Conservation (phyloP, 2,797 vertebrate genomes). For the Rhincodon typus region DNA sequence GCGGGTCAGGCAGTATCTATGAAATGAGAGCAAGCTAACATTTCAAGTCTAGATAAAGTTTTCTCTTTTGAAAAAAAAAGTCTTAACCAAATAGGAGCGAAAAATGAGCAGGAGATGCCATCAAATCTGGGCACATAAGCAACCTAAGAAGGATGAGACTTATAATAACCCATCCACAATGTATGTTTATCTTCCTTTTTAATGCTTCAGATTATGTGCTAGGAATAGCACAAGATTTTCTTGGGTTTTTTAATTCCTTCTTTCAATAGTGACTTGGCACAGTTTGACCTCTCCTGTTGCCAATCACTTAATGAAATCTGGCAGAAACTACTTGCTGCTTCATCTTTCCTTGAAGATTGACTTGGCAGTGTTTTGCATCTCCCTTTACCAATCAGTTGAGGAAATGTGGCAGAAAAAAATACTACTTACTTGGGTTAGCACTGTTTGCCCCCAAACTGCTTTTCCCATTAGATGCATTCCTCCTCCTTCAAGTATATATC, state of each 20-base stretch:
- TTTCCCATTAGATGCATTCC: not conserved
- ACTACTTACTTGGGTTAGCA: not conserved
- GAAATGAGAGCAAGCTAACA: no score
- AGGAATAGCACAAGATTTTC: not conserved
- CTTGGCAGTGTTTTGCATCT: no score
- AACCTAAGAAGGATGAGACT: not conserved
- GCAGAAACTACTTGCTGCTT: not conserved
- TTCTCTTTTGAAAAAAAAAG: no score
- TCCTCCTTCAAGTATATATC: not conserved
- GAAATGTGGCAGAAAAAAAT: no score
- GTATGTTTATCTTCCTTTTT: not conserved
- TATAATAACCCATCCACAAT: not conserved
- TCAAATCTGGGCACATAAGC: no score
- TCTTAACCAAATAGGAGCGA: not conserved
- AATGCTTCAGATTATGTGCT: not conserved
- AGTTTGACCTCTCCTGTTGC: not conserved
- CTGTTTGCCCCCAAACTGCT: no score
- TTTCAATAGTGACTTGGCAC: not conserved
- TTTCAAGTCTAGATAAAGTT: no score
- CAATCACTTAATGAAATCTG: not conserved
- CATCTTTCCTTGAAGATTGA: no score
- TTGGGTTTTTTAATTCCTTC: not conserved
- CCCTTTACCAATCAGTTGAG: no score
- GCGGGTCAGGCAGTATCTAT: no score
- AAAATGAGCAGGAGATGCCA: no score